phyloP scores from a whole-genome alignment of 2,888 invertebrate species.

The Tenthredo notha region DNA sequence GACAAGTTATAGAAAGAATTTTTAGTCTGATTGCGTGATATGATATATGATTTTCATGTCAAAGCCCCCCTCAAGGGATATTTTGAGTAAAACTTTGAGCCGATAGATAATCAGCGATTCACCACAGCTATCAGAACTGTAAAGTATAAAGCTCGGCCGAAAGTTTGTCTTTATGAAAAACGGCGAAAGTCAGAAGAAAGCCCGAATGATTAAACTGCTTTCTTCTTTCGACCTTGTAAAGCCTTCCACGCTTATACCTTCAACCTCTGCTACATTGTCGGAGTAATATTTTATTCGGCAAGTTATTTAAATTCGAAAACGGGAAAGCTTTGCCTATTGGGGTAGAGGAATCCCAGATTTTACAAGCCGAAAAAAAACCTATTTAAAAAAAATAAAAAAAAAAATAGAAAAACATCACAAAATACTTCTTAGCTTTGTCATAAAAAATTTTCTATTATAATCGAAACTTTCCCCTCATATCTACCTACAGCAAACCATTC shows the following conservation, averaged over 20 bases:
- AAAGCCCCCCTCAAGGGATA: neutral
- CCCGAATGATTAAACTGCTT: conserved; percentile 32
- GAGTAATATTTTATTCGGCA: conserved; percentile 28
- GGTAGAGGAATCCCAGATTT: neutral
- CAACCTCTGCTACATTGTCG: conserved; percentile 17
- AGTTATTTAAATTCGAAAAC: conserved; percentile 18
- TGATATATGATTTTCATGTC: neutral
- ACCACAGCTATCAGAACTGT: neutral
- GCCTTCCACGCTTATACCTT: neutral
- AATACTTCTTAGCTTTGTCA: neutral
- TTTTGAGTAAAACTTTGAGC: neutral
- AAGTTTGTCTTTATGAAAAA: conserved; percentile 26
- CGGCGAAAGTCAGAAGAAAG: neutral
- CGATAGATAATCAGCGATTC: conserved; percentile 11
- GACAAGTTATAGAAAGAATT: neutral
- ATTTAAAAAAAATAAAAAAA: neutral
- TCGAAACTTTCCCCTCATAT: neutral
- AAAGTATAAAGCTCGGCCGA: neutral
- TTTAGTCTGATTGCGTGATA: neutral
- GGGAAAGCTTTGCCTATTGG: neutral
- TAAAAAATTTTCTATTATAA: neutral
- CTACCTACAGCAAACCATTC: neutral
- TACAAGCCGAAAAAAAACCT: neutral
- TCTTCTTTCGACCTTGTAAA: conserved; percentile 6
- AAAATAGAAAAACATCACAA: neutral